Evolutionary conservation across 2,113 vertebrate species (phyloP).

Genomic region (Pionites leucogaster): DNA sequence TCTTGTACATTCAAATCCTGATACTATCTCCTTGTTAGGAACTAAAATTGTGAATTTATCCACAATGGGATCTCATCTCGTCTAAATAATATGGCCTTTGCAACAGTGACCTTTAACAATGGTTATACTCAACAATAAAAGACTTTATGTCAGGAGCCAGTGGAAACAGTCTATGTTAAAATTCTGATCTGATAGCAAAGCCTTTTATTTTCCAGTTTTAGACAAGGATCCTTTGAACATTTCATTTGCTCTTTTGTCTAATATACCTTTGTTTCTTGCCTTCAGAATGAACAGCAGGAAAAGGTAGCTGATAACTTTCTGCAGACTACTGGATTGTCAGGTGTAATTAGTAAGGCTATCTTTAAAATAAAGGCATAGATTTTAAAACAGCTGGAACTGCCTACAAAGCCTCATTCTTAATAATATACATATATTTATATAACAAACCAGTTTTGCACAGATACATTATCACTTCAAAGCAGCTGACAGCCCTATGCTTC

Average conservation of each 20-base stretch:
- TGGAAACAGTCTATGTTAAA: conserved; percentile 51
- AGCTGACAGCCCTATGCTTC: background rate
- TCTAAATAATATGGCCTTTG: conserved; percentile 62
- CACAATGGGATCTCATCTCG: conserved; percentile 68
- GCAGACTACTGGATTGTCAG: conserved; percentile 19
- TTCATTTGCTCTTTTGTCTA: conserved; percentile 62
- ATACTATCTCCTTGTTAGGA: conserved; percentile 73
- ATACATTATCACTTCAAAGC: background rate
- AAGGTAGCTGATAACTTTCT: background rate
- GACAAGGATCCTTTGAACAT: conserved; percentile 49
- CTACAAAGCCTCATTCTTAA: background rate
- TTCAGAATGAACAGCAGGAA: conserved; percentile 25
- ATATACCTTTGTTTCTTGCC: conserved; percentile 50
- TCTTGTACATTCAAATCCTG: conserved; percentile 54
- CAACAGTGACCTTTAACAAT: conserved; percentile 67
- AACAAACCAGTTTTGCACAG: background rate
- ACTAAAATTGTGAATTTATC: conserved; percentile 74
- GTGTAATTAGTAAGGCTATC: conserved; percentile 46
- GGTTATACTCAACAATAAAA: conserved; percentile 54
- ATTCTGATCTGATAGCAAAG: conserved; percentile 57
- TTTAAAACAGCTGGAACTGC: conserved; percentile 11
- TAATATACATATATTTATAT: background rate
- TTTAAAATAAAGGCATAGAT: conserved; percentile 31
- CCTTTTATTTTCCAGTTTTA: conserved; percentile 56
- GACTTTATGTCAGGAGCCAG: conserved; percentile 46